phyloP scores from a whole-genome alignment of 1,140 invertebrate genomes.

The Pogonomyrmex barbatus region DNA sequence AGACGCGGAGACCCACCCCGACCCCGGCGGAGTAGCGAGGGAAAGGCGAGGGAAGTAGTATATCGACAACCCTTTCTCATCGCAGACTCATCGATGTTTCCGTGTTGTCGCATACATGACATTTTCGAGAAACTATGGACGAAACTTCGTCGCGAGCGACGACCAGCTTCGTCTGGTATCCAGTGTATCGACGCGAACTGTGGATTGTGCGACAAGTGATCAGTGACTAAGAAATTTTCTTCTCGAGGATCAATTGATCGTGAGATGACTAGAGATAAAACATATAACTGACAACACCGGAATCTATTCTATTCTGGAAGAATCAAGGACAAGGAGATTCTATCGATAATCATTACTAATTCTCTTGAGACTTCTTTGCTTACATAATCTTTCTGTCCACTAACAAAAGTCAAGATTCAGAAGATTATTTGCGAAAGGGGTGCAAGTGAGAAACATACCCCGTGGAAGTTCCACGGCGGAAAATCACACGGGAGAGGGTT shows the following conservation, averaged over 20 bases:
- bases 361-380: neutral
- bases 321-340: neutral
- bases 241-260: conserved; percentile 37
- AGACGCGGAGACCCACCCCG: conserved; percentile 56
- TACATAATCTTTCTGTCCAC: neutral
- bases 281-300: neutral
- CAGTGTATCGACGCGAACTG: conserved; percentile 66
- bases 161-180: conserved; percentile 60
- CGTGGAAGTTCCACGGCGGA: neutral
- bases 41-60: neutral
- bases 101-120: conserved; percentile 13
- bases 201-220: conserved; percentile 72
- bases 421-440: neutral
- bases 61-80: too few relatives aligned
- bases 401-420: neutral
- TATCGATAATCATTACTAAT: neutral
- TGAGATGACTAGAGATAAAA: neutral
- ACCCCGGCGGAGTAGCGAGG: conserved; percentile 42
- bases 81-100: conserved; percentile 21
- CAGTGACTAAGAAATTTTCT: conserved; percentile 46
- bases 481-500: conserved; percentile 30
- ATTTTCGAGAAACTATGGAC: conserved; percentile 62
- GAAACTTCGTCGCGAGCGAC: conserved; percentile 50
- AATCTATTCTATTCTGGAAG: too few relatives aligned
- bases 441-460: neutral